phyloP scores from a whole-genome alignment of 2,888 invertebrate genomes.

The Calameuta pallipes region DNA sequence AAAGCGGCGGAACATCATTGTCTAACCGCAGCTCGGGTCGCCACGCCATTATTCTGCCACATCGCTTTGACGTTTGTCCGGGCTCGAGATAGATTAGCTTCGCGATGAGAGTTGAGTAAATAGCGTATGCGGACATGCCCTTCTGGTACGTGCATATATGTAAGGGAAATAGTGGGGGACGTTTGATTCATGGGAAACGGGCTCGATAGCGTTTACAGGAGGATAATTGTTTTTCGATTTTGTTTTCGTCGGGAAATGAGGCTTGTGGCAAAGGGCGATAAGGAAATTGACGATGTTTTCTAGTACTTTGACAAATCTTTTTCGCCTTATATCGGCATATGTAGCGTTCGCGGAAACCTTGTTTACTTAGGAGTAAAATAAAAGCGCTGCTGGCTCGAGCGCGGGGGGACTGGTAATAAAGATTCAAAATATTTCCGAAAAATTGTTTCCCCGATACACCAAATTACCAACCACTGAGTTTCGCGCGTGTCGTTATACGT shows the following conservation, averaged over 20 bases:
- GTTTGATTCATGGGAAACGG: conserved; percentile 8
- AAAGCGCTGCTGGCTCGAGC: conserved; percentile 1
- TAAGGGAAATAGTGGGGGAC: background rate
- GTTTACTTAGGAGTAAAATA: background rate
- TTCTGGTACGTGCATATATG: background rate
- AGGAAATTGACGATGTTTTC: background rate
- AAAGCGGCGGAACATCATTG: conserved; percentile 23
- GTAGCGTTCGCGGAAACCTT: background rate
- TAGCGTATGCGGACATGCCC: conserved; percentile 3
- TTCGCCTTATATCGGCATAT: background rate
- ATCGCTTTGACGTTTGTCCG: conserved; percentile 40
- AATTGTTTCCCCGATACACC: background rate
- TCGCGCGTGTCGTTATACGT: background rate
- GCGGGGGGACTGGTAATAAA: background rate
- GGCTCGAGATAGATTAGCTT: conserved; percentile 41
- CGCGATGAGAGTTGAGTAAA: conserved; percentile 16
- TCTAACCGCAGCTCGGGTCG: conserved; percentile 24
- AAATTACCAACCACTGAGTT: background rate
- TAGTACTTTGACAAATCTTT: background rate
- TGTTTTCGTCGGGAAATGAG: background rate
- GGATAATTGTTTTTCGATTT: conserved; percentile 37
- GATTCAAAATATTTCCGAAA: background rate
- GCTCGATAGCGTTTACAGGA: conserved; percentile 26
- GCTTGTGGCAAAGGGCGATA: background rate
- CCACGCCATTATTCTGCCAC: conserved; percentile 33